Evolutionary conservation across 2,888 invertebrate species (phyloP).

Genomic region (Lucinisca nassula): DNA sequence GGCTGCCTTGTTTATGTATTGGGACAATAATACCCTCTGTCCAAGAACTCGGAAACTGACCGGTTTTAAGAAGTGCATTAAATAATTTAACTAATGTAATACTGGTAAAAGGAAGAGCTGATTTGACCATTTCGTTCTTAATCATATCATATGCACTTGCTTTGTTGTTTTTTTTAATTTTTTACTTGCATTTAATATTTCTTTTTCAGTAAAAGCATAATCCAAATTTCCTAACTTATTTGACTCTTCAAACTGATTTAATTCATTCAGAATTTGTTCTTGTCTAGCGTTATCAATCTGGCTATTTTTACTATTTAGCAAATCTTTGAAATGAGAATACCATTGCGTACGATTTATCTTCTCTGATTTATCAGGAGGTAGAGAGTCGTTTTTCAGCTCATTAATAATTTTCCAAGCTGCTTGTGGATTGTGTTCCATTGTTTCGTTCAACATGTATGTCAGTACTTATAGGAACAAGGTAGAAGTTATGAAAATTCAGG

Average conservation of each 20-base stretch:
- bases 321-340: neutral
- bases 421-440: neutral
- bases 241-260: neutral
- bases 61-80: neutral
- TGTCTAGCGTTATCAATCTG: neutral
- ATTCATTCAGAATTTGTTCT: neutral
- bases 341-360: neutral
- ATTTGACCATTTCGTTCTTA: neutral
- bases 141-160: neutral
- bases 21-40: neutral
- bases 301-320: neutral
- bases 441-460: neutral
- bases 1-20: neutral
- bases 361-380: neutral
- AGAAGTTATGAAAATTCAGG: too few species aligned
- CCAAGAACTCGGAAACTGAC: neutral
- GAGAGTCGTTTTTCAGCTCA: neutral
- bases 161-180: neutral
- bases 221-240: neutral
- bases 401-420: neutral
- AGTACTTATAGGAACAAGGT: too few species aligned
- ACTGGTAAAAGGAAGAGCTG: neutral
- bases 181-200: neutral
- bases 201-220: neutral
- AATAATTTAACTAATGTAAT: neutral